A percentile compares a stretch with the other conserved stretches of the same genome.
phyloP scores from a whole-genome alignment of 2,113 vertebrate genomes.

The Tamias sibiricus region DNA sequence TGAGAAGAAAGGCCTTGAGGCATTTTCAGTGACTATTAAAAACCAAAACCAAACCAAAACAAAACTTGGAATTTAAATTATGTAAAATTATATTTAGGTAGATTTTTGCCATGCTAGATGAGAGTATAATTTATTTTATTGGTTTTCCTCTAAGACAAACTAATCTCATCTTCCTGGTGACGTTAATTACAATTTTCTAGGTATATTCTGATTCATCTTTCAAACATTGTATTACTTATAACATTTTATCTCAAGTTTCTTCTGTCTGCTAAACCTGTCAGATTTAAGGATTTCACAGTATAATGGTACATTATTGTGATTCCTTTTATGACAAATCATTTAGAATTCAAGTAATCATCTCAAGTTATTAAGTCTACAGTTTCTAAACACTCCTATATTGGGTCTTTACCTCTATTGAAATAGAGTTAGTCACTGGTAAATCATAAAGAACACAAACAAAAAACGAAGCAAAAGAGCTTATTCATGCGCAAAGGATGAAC shows the following conservation, averaged over 20 bases:
- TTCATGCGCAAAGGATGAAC: neutral
- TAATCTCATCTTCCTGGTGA: neutral
- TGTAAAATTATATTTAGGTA: neutral
- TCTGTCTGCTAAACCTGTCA: neutral
- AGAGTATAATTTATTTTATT: conserved; percentile 14
- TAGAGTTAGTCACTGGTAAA: neutral
- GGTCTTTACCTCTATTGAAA: neutral
- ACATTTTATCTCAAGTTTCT: conserved; percentile 4
- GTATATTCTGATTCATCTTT: neutral
- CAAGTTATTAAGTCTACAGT: conserved; percentile 18
- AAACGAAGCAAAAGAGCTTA: neutral
- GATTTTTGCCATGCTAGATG: neutral
- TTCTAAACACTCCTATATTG: neutral
- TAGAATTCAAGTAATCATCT: neutral
- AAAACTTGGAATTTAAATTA: neutral
- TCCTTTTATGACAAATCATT: conserved; percentile 31
- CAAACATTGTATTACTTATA: neutral
- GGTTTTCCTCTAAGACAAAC: conserved; percentile 7
- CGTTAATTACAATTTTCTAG: conserved; percentile 30
- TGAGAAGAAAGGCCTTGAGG: neutral
- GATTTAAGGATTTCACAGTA: neutral
- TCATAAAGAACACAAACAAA: neutral
- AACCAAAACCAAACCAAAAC: neutral
- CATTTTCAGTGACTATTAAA: neutral
- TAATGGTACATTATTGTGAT: neutral